Percentiles rank a stretch among this genome's conserved stretches.
These are phyloP conservation scores for Sebastiscus tertius DNA, from an alignment of 2,797 vertebrate species.

Conservation along the genomic window DNA sequence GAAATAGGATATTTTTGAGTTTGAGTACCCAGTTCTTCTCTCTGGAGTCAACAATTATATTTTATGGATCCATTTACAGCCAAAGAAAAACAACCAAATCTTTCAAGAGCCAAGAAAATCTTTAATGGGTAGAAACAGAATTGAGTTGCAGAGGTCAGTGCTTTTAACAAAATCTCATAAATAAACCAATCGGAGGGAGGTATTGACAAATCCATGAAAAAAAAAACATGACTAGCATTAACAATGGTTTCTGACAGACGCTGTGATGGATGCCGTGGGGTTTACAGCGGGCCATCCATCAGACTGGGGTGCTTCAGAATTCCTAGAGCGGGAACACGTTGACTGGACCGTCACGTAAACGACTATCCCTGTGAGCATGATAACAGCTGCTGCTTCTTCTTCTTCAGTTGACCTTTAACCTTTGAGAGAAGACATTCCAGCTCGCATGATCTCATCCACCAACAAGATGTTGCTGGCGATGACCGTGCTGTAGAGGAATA, in stretches of 20 bases:
- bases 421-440: conserved; percentile 97
- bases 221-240: conserved; percentile 47
- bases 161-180: conserved; percentile 85
- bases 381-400: conserved; percentile 27
- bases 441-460: conserved; percentile 98
- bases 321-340: conserved; percentile 33
- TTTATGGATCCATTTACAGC: background rate
- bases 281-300: conserved; percentile 37
- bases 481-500: conserved; percentile 86
- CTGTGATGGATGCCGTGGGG: conserved; percentile 36
- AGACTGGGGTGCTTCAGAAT: conserved; percentile 54
- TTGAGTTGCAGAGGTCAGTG: conserved; percentile 79
- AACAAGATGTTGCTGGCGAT: conserved; percentile 97
- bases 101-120: conserved; percentile 66
- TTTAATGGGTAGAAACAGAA: conserved; percentile 87
- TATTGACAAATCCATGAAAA: conserved; percentile 56
- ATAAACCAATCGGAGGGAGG: conserved; percentile 76
- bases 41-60: background rate
- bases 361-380: conserved; percentile 43
- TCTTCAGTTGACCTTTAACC: conserved; percentile 82
- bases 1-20: background rate
- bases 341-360: conserved; percentile 50
- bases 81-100: conserved; percentile 20
- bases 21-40: background rate
- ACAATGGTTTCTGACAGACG: conserved; percentile 57